Base-by-base conservation (phyloP, 2,113 vertebrate genomes). In the Lonchura striata region DNA sequence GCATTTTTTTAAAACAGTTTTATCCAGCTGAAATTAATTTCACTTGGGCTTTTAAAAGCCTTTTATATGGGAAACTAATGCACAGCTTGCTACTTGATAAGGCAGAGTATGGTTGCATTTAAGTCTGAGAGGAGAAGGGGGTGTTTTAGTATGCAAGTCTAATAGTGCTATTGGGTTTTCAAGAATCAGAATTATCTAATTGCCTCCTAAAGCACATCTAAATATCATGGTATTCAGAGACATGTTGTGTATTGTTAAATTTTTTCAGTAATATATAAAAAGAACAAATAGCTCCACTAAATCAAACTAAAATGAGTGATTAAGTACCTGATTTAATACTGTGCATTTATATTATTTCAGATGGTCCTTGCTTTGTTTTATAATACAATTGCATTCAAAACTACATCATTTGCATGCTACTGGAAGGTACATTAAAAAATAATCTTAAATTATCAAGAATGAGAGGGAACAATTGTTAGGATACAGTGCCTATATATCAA, bases 281-380 rank as follows among this genome's bases (percentile, higher is more conserved):
- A 91, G 96, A 97, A 97, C 81, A 97, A 96, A 97, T 92, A 95
- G 92, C 82, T 88, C 94, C 94, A 85, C 95, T 98, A 98, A 98
- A 98, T 98, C 97, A 98, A 96, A 95, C 86, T 82, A 87, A 96
- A 96, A 97, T 53, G 37, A 97, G 61, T 97, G 94, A 98, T 97
- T 97, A 97, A 97, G 84, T 92, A 91, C 47, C 65, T 30, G 50
- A 92, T 83, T 92, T 91, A 96, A 84, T 81, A 84, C 33, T 87
- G 63, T 61, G 68, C 81, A 88, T 96, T 95, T 50, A 59, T 96
- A 96, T 97, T 79, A 41, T 57, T 95, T 94, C 86, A 84, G 79
- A 94, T 84, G 74, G 75, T 90, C 54, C 65, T 82, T 80, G 71
- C 80, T 95, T 92, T 75, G 79, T 42, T 79, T 54, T 88, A 78